Conservation (phyloP, 2,797 vertebrate genomes). For the Phrynocephalus forsythii region DNA sequence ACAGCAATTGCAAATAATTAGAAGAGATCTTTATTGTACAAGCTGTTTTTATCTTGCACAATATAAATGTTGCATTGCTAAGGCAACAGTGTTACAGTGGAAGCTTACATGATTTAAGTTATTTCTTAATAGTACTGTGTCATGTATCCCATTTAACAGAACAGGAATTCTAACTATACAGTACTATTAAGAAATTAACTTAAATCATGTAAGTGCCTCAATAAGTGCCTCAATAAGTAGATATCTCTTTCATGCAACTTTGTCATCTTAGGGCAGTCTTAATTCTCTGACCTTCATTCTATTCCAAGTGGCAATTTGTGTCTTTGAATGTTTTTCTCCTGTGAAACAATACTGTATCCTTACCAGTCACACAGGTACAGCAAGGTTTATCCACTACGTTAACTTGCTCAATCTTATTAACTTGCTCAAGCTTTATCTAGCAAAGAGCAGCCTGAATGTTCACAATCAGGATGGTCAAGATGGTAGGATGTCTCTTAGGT, state of each 20-base stretch:
- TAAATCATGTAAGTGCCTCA: background rate
- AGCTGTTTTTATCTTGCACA: background rate
- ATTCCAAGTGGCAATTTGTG: background rate
- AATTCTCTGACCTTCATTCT: background rate
- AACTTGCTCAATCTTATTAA: too few relatives aligned
- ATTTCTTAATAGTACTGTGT: background rate
- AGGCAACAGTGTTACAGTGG: background rate
- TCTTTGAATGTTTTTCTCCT: background rate
- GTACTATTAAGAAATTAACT: background rate
- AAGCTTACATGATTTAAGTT: background rate
- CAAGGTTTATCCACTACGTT: too few relatives aligned
- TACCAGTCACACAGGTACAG: too few relatives aligned
- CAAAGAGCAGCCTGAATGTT: too few relatives aligned
- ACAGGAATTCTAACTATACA: background rate
- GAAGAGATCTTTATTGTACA: background rate
- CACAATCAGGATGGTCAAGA: too few relatives aligned
- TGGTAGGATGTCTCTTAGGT: too few relatives aligned
- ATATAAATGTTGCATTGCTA: background rate
- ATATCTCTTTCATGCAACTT: background rate
- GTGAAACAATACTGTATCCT: too few relatives aligned
- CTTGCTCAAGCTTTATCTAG: too few relatives aligned
- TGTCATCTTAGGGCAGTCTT: background rate
- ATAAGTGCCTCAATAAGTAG: background rate
- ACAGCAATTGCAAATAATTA: background rate
- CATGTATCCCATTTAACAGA: conserved; percentile 7